Evolutionary conservation across 2,888 invertebrate genomes (phyloP), one percentile per base, ranked within the genome.

Genomic region (Litoditis marina): DNA sequence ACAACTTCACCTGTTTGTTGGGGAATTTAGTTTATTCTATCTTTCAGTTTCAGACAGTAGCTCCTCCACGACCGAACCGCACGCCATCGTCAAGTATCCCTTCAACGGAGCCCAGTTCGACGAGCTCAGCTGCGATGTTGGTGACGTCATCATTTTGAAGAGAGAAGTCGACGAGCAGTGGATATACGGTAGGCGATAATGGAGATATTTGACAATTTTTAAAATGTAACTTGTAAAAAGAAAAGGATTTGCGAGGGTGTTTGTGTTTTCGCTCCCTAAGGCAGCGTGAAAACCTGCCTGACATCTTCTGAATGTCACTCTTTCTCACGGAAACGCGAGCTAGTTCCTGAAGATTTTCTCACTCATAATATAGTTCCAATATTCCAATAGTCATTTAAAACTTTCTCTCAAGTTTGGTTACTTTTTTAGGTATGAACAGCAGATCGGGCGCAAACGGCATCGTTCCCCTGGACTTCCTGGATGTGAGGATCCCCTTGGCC

Each of bases 121-220:
- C 57, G 80, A 80, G 42, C 60, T 80, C 27, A 66, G 63, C 19
- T 70, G 73, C 27, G 61, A 69, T 7, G 65, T 69, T 7, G 70
- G 77, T 27, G 80, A 80, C 60, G 64, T 59, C 1, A 71, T 80
- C 28, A 30, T 80, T 8, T 54, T 80, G 36, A 74, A 74, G 61
- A 64, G 69, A 27, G 77, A 75, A 42, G 77, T 78, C 8, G 79
- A 80, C 59, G 76, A 73, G n/a, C 71, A 77, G 39, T 80, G 80
- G 80, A 65, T 80, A 47, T 77, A 71, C 61, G 80, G 76, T 65
- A 49, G 31, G 51, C 27, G 27, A 7, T 19, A 16, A 19, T 46
- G 8, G 11, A 46, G 32, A 52, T 50, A 25, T n/a, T 7, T 28
- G 19, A n/a, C n/a, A n/a, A n/a, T n/a, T n/a, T n/a, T n/a, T n/a